Percentiles rank a stretch among this genome's conserved stretches.
These are phyloP conservation scores for Zaprionus ornatus DNA, from an alignment of 1,140 invertebrate species.

Conservation along the genomic window DNA sequence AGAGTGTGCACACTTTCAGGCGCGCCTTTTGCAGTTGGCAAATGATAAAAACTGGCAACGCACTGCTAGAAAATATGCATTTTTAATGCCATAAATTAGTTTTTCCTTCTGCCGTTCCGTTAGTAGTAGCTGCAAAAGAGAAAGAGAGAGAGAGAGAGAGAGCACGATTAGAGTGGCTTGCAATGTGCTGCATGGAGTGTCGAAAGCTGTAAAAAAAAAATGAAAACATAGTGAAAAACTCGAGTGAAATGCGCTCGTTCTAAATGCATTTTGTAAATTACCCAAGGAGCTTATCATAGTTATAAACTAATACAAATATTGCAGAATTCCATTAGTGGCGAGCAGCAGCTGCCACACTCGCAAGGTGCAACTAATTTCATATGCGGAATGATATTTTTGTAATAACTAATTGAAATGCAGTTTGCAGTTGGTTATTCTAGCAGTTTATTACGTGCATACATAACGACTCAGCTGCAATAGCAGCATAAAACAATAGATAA, in stretches of 20 bases:
- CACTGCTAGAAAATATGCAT: constrained; percentile 82
- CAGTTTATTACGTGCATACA: not conserved
- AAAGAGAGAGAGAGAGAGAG: constrained; percentile 16
- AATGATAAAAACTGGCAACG: constrained; percentile 75
- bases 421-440: constrained; percentile 12
- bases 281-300: constrained; percentile 35
- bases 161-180: constrained; percentile 22
- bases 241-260: constrained; percentile 33
- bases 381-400: constrained; percentile 18
- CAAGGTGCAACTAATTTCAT: constrained; percentile 35
- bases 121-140: constrained; percentile 21
- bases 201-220: constrained; percentile 43
- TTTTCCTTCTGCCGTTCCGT: constrained; percentile 62
- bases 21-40: constrained; percentile 54
- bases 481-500: not conserved
- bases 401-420: constrained; percentile 42
- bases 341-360: not conserved
- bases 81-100: constrained; percentile 82
- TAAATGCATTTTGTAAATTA: constrained; percentile 48
- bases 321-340: constrained; percentile 38
- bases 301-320: constrained; percentile 33
- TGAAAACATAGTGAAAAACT: constrained; percentile 12
- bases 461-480: not conserved
- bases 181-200: constrained; percentile 40
- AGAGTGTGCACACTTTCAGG: constrained; percentile 31